Percentiles rank a stretch among this genome's conserved stretches.
Evolutionary conservation across 2,888 invertebrate species (phyloP).

Genomic region (Eupithecia dodoneata): DNA sequence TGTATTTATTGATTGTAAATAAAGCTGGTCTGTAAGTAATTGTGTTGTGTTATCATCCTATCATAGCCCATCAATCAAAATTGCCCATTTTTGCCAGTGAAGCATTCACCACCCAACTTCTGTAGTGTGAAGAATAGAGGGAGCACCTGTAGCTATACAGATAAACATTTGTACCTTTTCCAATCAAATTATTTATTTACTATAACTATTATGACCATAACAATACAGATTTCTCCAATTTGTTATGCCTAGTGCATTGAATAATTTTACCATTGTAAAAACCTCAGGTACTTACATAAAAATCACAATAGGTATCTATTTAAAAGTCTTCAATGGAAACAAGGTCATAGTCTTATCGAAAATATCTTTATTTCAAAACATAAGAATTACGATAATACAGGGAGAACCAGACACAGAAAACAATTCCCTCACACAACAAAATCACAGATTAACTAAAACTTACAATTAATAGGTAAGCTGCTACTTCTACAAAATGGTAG

Average conservation of each 20-base stretch:
- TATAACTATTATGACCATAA: too few relatives aligned
- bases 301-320: too few relatives aligned
- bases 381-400: conserved; percentile 60
- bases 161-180: too few relatives aligned
- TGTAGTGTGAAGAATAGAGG: not conserved
- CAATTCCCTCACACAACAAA: conserved; percentile 74
- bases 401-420: conserved; percentile 63
- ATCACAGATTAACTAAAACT: conserved; percentile 75
- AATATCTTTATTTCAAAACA: conserved; percentile 77
- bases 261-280: too few relatives aligned
- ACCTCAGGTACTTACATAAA: too few relatives aligned
- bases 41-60: not conserved
- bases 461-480: conserved; percentile 60
- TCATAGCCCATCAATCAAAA: not conserved
- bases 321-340: conserved; percentile 19
- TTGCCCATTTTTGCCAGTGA: not conserved
- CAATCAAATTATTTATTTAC: too few relatives aligned
- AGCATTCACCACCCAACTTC: not conserved
- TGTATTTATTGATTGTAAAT: conserved; percentile 9
- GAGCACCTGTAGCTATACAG: not conserved
- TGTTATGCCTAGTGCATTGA: too few relatives aligned
- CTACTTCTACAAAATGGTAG: conserved; percentile 58
- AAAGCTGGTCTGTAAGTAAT: conserved; percentile 3
- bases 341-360: conserved; percentile 59
- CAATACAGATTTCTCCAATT: too few relatives aligned